Base-by-base conservation (phyloP, 2,797 vertebrate species). In the Anguilla pacifica region DNA sequence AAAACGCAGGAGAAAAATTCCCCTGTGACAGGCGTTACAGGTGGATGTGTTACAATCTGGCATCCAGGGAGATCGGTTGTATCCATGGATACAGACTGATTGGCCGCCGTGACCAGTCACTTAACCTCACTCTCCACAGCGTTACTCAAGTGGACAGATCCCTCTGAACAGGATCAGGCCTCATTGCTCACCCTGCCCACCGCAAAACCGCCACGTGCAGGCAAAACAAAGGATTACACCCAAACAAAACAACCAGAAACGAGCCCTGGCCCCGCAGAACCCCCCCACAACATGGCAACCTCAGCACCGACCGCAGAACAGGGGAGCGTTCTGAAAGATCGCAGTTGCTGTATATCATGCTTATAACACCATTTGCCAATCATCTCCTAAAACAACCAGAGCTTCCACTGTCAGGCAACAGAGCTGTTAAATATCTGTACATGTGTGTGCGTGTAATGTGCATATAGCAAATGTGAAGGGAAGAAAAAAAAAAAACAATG, bases 171-270 rank as follows among this genome's bases (percentile, higher is more conserved):
- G 1, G 92, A 6, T 0, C 77, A n/a, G 77, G 77, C 5, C 77
- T 51, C 39, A 9, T 7, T 43, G 77, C 17, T 19, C 72, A 43
- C 90, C 87, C 90, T 85, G 89, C 89, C 89, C 87, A 17, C 89
- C 92, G 89, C 90, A n/a, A 91, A 86, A 90, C 92, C 88, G 88
- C 90, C 89, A 92, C 91, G 86, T 94, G 89, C 91, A 90, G 91
- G 91, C 94, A 94, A 89, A 94, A 94, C 93, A 95, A 93, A 86
- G 93, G 94, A 95, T 96, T 95, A 95, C 94, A 88, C 85, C 4
- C 11, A 39, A 46, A 57, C 19, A 72, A 83, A 86, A 87, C 87
- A 90, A 93, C 91, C 94, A 94, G 93, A 94, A 94, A 93, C 93
- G 91, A 84, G 85, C 17, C 22, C 22, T 31, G 61, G n/a, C 25